Evolutionary conservation across 2,888 invertebrate genomes (phyloP), one percentile per base, ranked within the genome.

Genomic region (Carcina quercana): DNA sequence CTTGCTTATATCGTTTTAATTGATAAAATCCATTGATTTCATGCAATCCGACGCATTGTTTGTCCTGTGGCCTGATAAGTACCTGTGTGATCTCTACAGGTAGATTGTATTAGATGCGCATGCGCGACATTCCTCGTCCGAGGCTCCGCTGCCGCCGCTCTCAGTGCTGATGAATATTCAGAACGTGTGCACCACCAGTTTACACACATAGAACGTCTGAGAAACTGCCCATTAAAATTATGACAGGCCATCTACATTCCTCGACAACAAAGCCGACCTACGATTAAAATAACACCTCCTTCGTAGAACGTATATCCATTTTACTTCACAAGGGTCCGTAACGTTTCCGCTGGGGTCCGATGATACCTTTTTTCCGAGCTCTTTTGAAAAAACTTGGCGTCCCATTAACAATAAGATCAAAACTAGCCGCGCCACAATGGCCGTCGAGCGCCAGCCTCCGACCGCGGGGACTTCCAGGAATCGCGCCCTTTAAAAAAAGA

Each of bases 371-470:
- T 83, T 83, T 80, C 78, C 79, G 63, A 67, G 62, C 61, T 53
- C 53, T 45, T 56, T 66, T 68, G 68, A 83, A 83, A 83, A 83
- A 83, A 79, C 74, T 68, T 79, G 73, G 79, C 79, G 79, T 80
- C 80, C 80, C 78, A 80, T 79, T 82, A 82, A 83, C 73, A 82
- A 83, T 82, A 79, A 80, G 76, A 82, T 82, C 82, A 83, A 83
- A 83, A 82, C 78, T 79, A 76, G 79, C 82, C 80, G 76, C 82
- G 68, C 61, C 69, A 79, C 79, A 79, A 79, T 75, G 74, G 68
- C 53, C 72, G 65, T 55, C 62, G 75, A 78, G 79, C 79, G 80
- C 80, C 78, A 74, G 76, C 71, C 76, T 72, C 68, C 72, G 68
- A 59, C 67, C 74, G 71, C 59, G 54, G 63, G 62, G 48, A 67